A percentile compares a stretch with the other conserved stretches of the same genome.
These are phyloP conservation scores for Ectemnius cavifrons DNA, from an alignment of 2,888 invertebrate species.

Conservation along the genomic window DNA sequence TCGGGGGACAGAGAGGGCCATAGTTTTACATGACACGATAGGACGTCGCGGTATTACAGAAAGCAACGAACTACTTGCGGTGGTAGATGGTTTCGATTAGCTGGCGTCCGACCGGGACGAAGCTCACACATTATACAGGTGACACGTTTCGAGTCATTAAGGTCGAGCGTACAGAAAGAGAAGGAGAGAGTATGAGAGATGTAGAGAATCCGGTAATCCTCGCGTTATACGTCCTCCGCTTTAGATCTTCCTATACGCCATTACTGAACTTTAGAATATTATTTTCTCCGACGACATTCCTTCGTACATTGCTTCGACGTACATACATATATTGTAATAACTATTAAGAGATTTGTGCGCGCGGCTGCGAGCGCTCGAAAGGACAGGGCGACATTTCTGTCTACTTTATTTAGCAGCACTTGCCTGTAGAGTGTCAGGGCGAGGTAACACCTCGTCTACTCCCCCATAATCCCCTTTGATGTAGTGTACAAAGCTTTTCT, in stretches of 20 bases:
- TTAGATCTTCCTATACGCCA: slow-evolving; percentile 39
- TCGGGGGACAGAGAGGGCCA: too few relatives aligned
- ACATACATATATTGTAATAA: slow-evolving; percentile 26
- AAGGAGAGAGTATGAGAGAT: neutral
- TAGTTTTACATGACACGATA: too few relatives aligned
- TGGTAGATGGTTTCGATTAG: too few relatives aligned
- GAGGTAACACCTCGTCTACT: neutral
- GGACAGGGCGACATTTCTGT: slow-evolving; percentile 18
- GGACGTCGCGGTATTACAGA: too few relatives aligned
- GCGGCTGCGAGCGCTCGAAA: slow-evolving; percentile 22
- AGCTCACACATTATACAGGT: too few relatives aligned
- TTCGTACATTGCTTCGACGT: slow-evolving; percentile 48
- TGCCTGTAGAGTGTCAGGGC: neutral
- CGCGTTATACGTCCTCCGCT: slow-evolving; percentile 40
- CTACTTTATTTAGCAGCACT: slow-evolving; percentile 10
- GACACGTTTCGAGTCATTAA: too few relatives aligned
- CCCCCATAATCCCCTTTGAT: too few relatives aligned
- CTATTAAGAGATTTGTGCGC: slow-evolving; percentile 28
- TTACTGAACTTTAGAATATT: slow-evolving; percentile 38
- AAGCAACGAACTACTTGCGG: too few relatives aligned
- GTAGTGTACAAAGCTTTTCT: too few relatives aligned
- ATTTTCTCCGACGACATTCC: slow-evolving; percentile 46
- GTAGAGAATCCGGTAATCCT: slow-evolving; percentile 9
- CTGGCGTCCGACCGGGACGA: too few relatives aligned
- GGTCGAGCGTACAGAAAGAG: too few relatives aligned